Evolutionary conservation across 2,797 vertebrate genomes (phyloP), one percentile per base, ranked within the genome.

Genomic region (Darevskia mixta): DNA sequence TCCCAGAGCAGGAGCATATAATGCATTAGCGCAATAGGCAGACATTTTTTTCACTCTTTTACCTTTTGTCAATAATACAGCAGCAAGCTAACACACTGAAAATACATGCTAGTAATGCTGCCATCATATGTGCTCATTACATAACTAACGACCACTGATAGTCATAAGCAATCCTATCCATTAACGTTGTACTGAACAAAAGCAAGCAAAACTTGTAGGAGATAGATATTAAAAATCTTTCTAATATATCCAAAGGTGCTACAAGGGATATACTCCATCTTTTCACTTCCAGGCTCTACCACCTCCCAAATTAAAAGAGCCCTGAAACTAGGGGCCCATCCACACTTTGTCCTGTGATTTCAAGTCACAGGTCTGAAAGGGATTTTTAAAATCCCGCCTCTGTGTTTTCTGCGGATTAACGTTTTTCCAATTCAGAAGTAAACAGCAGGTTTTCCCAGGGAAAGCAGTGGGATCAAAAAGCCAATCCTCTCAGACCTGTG

Each of bases 41-140:
- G 0, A 23, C 61, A 29, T 25, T 81, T 58, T 20, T 82, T 89
- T 91, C 71, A 72, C 55, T 83, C 67, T 38, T 49, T 81, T n/a
- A n/a, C 85, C 72, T 94, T 93, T 93, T 91, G 23, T 88, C 75
- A 86, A 15, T 4, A 75, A 78, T 76, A 2, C 0, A 3, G 58
- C 20, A 66, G 91, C 58, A 69, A 93, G 86, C 79, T 84, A 79
- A 86, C 73, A 8, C 17, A 61, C 88, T 88, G 38, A 82, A 64
- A 88, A 69, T 58, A 85, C 2, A 84, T 17, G 85, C 61, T 49
- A 82, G 29, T 43, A 79, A 81, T 32, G 82, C 84, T 86, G 85
- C 84, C 85, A 89, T 85, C 85, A 79, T 77, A 61, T 84, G 72
- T 1, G 0, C 27, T 38, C 77, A 15, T 64, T 72, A 85, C 64